Conservation (phyloP, 2,113 vertebrate genomes). For the Noturus placidus region DNA sequence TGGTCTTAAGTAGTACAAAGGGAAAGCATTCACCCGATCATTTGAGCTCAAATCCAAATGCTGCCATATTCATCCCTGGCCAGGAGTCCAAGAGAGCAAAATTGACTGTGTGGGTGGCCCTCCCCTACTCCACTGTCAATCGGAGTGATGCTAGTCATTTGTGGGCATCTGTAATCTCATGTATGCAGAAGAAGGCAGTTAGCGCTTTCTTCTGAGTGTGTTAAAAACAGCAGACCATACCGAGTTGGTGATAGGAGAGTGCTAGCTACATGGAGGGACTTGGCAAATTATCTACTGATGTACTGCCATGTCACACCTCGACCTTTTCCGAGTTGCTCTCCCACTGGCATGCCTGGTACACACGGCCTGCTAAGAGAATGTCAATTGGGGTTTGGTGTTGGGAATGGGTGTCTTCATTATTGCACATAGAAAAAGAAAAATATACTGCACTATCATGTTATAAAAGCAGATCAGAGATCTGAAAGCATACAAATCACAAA, state of each 20-base stretch:
- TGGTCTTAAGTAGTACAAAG: slow-evolving; percentile 41
- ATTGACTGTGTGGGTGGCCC: not conserved
- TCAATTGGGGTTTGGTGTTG: not conserved
- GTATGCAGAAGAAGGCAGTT: not conserved
- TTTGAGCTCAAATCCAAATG: not conserved
- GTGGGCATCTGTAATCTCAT: not conserved
- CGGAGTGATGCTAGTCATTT: not conserved
- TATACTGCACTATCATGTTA: not conserved
- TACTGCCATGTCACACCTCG: not conserved
- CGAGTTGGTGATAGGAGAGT: not conserved
- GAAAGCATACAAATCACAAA: not conserved
- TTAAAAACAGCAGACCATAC: not conserved
- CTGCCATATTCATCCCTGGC: not conserved
- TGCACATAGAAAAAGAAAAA: not conserved
- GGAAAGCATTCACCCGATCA: not conserved
- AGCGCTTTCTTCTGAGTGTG: not conserved
- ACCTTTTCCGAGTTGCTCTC: slow-evolving; percentile 6
- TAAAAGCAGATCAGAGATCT: not conserved
- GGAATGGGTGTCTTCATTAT: not conserved
- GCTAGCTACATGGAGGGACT: not conserved
- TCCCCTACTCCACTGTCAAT: too few relatives aligned
- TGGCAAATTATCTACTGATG: not conserved
- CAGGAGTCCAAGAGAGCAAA: not conserved
- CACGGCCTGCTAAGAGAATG: slow-evolving; percentile 18
- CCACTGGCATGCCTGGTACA: slow-evolving; percentile 41